Evolutionary conservation across 2,797 vertebrate species (phyloP).

Genomic region (Lagodon rhomboides): DNA sequence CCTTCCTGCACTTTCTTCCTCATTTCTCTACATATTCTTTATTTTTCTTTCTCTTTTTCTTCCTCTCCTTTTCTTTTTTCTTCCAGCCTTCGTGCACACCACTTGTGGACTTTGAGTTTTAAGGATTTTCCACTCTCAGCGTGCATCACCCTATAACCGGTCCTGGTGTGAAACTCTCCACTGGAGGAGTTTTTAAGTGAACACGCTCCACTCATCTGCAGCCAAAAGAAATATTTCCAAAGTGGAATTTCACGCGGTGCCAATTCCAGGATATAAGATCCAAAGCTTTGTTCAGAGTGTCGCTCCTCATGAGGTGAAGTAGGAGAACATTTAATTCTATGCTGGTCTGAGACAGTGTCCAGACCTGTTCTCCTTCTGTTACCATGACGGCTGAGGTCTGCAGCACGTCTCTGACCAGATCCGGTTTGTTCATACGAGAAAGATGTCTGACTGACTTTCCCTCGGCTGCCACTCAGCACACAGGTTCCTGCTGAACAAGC

Average conservation of each 20-base stretch:
- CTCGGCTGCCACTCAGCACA: no score
- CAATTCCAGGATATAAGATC: conserved; percentile 43
- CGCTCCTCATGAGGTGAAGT: conserved; percentile 33
- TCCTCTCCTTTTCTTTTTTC: not conserved
- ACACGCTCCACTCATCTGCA: conserved; percentile 48
- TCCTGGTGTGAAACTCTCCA: conserved; percentile 39
- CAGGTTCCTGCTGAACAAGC: not conserved
- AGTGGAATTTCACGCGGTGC: conserved; percentile 39
- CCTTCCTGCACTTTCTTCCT: no score
- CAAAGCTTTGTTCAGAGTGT: conserved; percentile 31
- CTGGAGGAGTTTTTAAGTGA: conserved; percentile 29
- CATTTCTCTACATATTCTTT: not conserved
- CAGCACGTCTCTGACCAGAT: not conserved
- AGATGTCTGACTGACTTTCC: not conserved
- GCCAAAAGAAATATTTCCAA: conserved; percentile 56
- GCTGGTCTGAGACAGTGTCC: conserved; percentile 10
- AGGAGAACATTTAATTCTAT: conserved; percentile 25
- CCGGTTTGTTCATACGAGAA: not conserved
- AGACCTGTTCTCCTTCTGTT: not conserved
- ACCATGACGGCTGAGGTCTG: not conserved
- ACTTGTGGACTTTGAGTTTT: not conserved
- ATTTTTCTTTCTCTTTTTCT: not conserved
- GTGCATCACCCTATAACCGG: conserved; percentile 27
- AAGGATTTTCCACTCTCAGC: conserved; percentile 24
- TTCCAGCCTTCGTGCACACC: not conserved